Percentiles rank a stretch among this genome's conserved stretches.
Evolutionary conservation across 2,888 invertebrate species (phyloP).

Genomic region (Hydriomena furcata): DNA sequence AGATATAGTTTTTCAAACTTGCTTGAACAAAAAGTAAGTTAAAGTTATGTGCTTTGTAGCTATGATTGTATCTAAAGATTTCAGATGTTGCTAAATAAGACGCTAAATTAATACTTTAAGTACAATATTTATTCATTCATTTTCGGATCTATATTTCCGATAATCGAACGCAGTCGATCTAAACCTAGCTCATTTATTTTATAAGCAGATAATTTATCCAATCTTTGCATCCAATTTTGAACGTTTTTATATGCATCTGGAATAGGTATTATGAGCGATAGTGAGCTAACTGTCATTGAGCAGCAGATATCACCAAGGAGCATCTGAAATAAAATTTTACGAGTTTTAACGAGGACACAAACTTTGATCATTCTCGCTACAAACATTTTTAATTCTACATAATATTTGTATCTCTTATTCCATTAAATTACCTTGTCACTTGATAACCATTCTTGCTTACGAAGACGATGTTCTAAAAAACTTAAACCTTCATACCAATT

Average conservation of each 20-base stretch:
- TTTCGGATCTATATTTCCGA: slow-evolving; percentile 33
- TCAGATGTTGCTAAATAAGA: too few species aligned
- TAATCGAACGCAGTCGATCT: slow-evolving; percentile 45
- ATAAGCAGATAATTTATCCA: slow-evolving; percentile 53
- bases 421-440: slow-evolving; percentile 54
- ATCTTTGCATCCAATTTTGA: slow-evolving; percentile 61
- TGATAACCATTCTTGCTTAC: slow-evolving; percentile 52
- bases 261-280: slow-evolving; percentile 64
- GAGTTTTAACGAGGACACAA: not conserved
- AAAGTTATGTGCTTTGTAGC: too few species aligned
- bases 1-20: too few species aligned
- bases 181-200: slow-evolving; percentile 58
- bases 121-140: not conserved
- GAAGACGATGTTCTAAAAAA: slow-evolving; percentile 55
- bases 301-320: slow-evolving; percentile 67
- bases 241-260: slow-evolving; percentile 58
- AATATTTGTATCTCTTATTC: too few species aligned
- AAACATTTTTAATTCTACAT: too few species aligned
- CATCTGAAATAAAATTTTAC: slow-evolving; percentile 54
- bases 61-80: too few species aligned
- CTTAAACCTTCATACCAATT: slow-evolving; percentile 59
- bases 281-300: slow-evolving; percentile 70
- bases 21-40: too few species aligned
- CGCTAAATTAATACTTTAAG: too few species aligned
- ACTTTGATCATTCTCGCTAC: too few species aligned